phyloP scores from a whole-genome alignment of 1,140 invertebrate genomes.

The Sweltsa coloradensis region DNA sequence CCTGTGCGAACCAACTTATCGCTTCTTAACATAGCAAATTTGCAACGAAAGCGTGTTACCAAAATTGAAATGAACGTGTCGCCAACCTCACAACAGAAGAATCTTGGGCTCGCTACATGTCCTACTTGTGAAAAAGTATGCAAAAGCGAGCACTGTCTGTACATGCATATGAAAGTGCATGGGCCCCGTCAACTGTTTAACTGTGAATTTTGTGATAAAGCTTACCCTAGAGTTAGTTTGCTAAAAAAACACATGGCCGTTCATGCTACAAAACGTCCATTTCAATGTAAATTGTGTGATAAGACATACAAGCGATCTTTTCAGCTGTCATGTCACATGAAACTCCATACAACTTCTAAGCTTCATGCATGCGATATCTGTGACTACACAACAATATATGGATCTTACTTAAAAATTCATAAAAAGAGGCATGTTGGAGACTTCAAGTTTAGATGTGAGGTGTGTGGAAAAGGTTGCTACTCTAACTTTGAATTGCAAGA shows the following conservation, averaged over 20 bases:
- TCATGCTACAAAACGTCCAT: conserved; percentile 35
- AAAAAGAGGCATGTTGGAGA: conserved; percentile 30
- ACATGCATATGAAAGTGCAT: too few species aligned
- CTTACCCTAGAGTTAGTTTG: conserved; percentile 35
- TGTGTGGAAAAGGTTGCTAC: conserved; percentile 34
- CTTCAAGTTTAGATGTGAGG: conserved; percentile 27
- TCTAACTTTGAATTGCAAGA: conserved; percentile 32
- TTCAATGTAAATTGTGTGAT: conserved; percentile 32
- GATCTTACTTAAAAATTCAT: conserved; percentile 29
- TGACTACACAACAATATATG: conserved; percentile 28
- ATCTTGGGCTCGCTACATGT: too few species aligned
- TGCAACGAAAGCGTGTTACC: too few species aligned
- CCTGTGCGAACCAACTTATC: too few species aligned
- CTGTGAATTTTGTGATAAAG: conserved; percentile 46
- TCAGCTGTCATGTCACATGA: conserved; percentile 29
- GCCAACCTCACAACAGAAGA: too few species aligned
- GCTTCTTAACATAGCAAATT: too few species aligned
- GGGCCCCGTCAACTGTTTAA: too few species aligned
- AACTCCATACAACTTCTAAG: conserved; percentile 28
- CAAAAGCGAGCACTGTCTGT: too few species aligned
- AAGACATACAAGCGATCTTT: conserved; percentile 32
- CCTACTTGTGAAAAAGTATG: too few species aligned
- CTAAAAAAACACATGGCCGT: conserved; percentile 35
- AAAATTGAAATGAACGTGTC: too few species aligned
- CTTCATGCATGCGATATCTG: conserved; percentile 27